Percentiles rank a stretch among this genome's conserved stretches.
Evolutionary conservation across 2,797 vertebrate genomes (phyloP).

Genomic region (Sebastes hopkinsi): DNA sequence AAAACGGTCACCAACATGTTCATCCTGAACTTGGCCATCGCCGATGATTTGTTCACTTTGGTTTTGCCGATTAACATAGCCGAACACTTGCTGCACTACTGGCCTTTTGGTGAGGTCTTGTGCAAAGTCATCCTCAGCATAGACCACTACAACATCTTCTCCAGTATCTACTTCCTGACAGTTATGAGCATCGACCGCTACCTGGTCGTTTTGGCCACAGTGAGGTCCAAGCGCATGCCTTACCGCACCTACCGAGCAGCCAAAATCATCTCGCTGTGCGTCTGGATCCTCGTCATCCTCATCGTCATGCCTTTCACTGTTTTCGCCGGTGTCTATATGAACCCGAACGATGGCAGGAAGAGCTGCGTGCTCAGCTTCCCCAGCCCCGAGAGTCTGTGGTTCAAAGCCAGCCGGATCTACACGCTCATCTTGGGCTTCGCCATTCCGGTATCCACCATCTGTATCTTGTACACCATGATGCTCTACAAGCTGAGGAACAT

Average conservation of each 20-base stretch:
- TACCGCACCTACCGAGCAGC: slow-evolving; percentile 84
- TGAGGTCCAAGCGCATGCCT: slow-evolving; percentile 84
- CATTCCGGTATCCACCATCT: slow-evolving; percentile 88
- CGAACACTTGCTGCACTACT: slow-evolving; percentile 86
- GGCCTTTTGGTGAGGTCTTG: slow-evolving; percentile 88
- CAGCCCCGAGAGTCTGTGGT: slow-evolving; percentile 85
- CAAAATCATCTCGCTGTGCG: slow-evolving; percentile 84
- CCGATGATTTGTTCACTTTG: slow-evolving; percentile 86
- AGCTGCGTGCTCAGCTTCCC: slow-evolving; percentile 90
- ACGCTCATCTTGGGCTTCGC: slow-evolving; percentile 87
- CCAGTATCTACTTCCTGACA: slow-evolving; percentile 89
- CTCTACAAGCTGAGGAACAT: slow-evolving; percentile 86
- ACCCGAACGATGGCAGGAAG: slow-evolving; percentile 76
- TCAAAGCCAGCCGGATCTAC: slow-evolving; percentile 89
- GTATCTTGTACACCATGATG: slow-evolving; percentile 87
- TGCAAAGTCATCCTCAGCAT: slow-evolving; percentile 90
- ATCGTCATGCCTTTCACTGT: slow-evolving; percentile 87
- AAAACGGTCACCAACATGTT: slow-evolving; percentile 91
- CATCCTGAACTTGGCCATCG: slow-evolving; percentile 88
- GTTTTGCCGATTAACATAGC: slow-evolving; percentile 88
- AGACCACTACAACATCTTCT: slow-evolving; percentile 91
- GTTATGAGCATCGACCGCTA: slow-evolving; percentile 90
- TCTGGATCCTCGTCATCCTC: slow-evolving; percentile 87
- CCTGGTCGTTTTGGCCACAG: slow-evolving; percentile 86
- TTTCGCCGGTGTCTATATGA: slow-evolving; percentile 83